Percentiles rank a stretch among this genome's conserved stretches.
phyloP scores from a whole-genome alignment of 2,797 vertebrate species.

The Sternotherus odoratus region DNA sequence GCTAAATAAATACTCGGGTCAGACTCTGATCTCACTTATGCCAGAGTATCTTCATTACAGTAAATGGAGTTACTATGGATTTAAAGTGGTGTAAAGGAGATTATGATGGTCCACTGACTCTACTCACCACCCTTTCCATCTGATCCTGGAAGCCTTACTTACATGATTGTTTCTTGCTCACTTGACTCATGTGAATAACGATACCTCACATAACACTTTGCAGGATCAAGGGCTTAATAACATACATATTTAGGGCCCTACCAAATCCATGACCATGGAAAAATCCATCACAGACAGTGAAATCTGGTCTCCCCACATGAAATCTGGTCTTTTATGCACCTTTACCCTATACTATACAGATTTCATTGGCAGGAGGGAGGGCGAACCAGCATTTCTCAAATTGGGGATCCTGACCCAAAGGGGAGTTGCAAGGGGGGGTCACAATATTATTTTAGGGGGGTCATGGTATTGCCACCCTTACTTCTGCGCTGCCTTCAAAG shows the following conservation, averaged over 20 bases:
- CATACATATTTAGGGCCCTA: neutral
- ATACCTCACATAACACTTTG: conserved; percentile 37
- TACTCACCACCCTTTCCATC: conserved; percentile 2
- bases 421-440: no score
- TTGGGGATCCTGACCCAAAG: no score
- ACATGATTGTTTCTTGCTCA: conserved; percentile 23
- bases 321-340: no score
- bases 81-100: conserved; percentile 9
- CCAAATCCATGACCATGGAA: no score
- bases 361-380: no score
- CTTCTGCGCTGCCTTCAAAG: no score
- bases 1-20: neutral
- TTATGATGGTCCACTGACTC: neutral
- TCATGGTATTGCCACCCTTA: no score
- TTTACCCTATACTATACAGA: no score
- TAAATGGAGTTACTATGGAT: neutral
- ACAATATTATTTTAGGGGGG: no score
- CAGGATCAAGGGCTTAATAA: conserved; percentile 44
- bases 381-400: no score
- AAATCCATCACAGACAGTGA: no score
- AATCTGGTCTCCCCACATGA: no score
- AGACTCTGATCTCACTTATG: neutral
- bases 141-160: neutral
- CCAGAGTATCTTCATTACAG: neutral
- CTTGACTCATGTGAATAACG: neutral